Percentiles rank a stretch among this genome's conserved stretches.
These are phyloP conservation scores for Eurystomus glaucurus DNA, from an alignment of 2,797 vertebrate genomes.

Conservation along the genomic window DNA sequence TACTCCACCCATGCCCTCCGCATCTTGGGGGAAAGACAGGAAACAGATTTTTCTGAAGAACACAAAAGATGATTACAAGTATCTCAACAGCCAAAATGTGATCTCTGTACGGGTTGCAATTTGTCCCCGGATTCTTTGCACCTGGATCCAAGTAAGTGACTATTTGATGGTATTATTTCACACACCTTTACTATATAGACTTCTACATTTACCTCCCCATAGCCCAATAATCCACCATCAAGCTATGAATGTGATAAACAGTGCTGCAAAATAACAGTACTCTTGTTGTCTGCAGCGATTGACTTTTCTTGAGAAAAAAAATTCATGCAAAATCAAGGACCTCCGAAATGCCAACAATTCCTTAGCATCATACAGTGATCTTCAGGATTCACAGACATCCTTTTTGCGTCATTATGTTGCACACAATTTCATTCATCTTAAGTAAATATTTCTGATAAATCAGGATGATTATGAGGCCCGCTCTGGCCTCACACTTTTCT, in stretches of 20 bases:
- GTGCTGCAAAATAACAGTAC: neutral
- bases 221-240: neutral
- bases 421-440: neutral
- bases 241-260: rapidly evolving
- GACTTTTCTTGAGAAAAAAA: neutral
- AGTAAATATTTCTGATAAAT: neutral
- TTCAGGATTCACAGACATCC: neutral
- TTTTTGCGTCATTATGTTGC: neutral
- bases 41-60: neutral
- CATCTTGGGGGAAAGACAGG: neutral
- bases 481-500: neutral
- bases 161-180: neutral
- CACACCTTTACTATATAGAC: neutral
- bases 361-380: neutral
- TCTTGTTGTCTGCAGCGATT: neutral
- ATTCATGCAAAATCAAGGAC: neutral
- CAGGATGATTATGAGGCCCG: neutral
- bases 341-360: neutral
- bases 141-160: neutral
- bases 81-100: neutral
- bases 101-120: neutral
- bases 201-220: neutral
- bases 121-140: neutral
- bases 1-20: neutral
- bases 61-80: neutral